Conservation (phyloP, 2,888 invertebrate genomes). For the Machimus atricapillus region DNA sequence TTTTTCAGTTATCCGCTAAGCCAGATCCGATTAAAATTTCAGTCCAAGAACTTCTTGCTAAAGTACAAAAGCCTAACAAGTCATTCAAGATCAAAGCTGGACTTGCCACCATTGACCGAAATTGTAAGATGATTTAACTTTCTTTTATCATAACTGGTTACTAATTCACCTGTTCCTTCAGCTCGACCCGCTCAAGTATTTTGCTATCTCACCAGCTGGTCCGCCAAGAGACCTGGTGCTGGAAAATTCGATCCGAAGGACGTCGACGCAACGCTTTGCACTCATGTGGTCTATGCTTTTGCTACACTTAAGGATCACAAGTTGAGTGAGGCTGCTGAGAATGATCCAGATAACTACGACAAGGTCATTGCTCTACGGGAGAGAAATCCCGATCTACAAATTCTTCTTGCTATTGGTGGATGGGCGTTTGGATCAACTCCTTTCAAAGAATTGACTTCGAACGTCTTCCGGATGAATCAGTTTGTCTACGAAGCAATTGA, state of each 20-base stretch:
- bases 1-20: slow-evolving; percentile 69
- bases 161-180: slow-evolving; percentile 58
- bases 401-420: slow-evolving; percentile 88
- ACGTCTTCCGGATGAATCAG: slow-evolving; percentile 92
- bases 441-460: slow-evolving; percentile 90
- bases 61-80: slow-evolving; percentile 73
- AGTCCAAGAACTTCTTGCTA: slow-evolving; percentile 74
- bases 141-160: not conserved
- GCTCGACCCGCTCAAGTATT: slow-evolving; percentile 86
- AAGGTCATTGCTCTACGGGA: slow-evolving; percentile 84
- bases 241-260: slow-evolving; percentile 91
- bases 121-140: slow-evolving; percentile 66
- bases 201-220: slow-evolving; percentile 97
- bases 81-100: slow-evolving; percentile 67
- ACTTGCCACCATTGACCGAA: slow-evolving; percentile 65
- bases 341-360: slow-evolving; percentile 86
- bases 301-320: slow-evolving; percentile 88
- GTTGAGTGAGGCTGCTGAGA: slow-evolving; percentile 78
- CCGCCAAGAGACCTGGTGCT: slow-evolving; percentile 85
- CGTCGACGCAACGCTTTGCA: slow-evolving; percentile 87
- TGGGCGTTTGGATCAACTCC: slow-evolving; percentile 97
- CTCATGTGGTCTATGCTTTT: slow-evolving; percentile 94
- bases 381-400: slow-evolving; percentile 86
- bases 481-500: slow-evolving; percentile 95
- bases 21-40: slow-evolving; percentile 79